A percentile compares a stretch with the other conserved stretches of the same genome.
phyloP scores from a whole-genome alignment of 1,140 invertebrate species.

The Sinonovacula constricta region DNA sequence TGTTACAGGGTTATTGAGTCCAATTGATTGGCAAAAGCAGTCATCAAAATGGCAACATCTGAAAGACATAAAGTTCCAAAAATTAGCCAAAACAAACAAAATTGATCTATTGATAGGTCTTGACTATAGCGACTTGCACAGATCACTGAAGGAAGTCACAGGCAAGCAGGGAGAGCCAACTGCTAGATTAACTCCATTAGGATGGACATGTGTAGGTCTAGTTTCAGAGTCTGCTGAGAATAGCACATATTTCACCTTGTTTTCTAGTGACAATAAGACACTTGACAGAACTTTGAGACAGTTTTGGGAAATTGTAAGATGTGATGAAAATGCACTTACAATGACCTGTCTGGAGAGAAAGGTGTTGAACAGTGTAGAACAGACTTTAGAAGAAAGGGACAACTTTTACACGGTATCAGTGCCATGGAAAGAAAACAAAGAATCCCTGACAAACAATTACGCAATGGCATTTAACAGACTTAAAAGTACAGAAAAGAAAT shows the following conservation, averaged over 20 bases:
- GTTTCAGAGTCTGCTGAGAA: not conserved
- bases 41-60: not conserved
- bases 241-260: not conserved
- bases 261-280: not conserved
- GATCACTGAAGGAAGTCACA: not conserved
- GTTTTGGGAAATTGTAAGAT: conserved; percentile 30
- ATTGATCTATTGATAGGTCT: conserved; percentile 26
- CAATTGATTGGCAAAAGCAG: conserved; percentile 14
- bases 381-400: not conserved
- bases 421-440: conserved; percentile 36
- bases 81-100: not conserved
- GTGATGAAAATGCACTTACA: not conserved
- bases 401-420: conserved; percentile 17
- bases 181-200: conserved; percentile 6
- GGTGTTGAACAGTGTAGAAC: not conserved
- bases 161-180: not conserved
- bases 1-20: conserved; percentile 19
- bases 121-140: conserved; percentile 1
- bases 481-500: conserved; percentile 15
- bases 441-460: conserved; percentile 6
- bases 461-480: not conserved
- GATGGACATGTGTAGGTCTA: conserved; percentile 24
- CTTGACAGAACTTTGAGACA: not conserved
- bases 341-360: too few species aligned
- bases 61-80: conserved; percentile 27